Evolutionary conservation across 1,140 invertebrate genomes (phyloP).

Genomic region (Nixonia krombeini): DNA sequence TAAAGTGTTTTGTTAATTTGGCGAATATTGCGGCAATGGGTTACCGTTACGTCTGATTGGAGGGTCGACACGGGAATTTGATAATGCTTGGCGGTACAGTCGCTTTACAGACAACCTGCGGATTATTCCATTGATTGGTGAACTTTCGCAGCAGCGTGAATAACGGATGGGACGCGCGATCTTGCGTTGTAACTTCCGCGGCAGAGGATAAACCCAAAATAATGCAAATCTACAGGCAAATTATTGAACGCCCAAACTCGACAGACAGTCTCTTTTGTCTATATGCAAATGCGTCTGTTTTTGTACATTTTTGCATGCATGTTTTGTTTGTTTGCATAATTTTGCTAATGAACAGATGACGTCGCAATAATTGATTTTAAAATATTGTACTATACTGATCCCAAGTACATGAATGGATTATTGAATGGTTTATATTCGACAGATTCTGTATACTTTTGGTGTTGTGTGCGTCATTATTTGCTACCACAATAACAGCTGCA

Average conservation of each 20-base stretch:
- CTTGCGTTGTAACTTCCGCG: conserved; percentile 13
- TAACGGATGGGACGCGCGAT: conserved; percentile 15
- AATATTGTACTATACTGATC: no score
- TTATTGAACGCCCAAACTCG: background rate
- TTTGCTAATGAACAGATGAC: no score
- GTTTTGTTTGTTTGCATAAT: no score
- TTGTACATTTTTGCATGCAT: no score
- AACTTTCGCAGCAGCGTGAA: conserved; percentile 20
- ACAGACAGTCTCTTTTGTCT: no score
- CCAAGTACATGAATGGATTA: no score
- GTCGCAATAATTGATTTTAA: no score
- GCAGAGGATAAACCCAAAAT: background rate
- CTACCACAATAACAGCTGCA: no score
- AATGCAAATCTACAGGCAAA: conserved; percentile 2
- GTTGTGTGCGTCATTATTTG: no score
- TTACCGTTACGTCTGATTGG: conserved; percentile 37
- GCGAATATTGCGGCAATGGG: conserved; percentile 25
- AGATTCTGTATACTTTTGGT: no score
- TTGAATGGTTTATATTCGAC: no score
- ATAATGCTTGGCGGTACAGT: conserved; percentile 24
- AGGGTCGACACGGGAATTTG: conserved; percentile 27
- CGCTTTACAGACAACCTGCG: conserved; percentile 14
- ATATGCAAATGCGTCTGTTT: no score
- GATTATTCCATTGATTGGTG: conserved; percentile 28
- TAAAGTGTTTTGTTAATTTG: conserved; percentile 29